Conservation (phyloP, 2,888 invertebrate genomes). For the Prosopocoilus inquinatus region DNA sequence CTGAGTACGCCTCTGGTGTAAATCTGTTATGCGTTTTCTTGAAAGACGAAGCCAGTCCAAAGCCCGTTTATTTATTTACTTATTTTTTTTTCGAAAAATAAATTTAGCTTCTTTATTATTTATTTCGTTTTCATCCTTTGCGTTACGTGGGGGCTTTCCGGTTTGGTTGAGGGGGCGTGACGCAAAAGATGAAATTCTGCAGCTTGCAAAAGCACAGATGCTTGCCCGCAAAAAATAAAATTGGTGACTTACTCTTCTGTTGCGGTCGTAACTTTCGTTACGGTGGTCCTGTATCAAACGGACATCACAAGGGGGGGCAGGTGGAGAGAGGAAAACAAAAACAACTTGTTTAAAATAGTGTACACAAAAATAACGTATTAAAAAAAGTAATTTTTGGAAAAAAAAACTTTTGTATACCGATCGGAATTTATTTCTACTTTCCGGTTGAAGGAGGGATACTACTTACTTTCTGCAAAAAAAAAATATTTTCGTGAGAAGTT, state of each 20-base stretch:
- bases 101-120: background rate
- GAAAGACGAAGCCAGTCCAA: slow-evolving; percentile 18
- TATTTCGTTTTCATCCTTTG: background rate
- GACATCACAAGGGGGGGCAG: slow-evolving; percentile 36
- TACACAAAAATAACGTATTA: slow-evolving; percentile 26
- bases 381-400: background rate
- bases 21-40: too few species aligned
- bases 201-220: slow-evolving; percentile 16
- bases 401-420: background rate
- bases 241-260: slow-evolving; percentile 43
- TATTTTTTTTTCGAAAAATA: too few species aligned
- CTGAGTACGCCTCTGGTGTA: too few species aligned
- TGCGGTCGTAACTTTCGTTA: slow-evolving; percentile 37
- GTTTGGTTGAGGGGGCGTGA: background rate
- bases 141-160: background rate
- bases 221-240: slow-evolving; percentile 4
- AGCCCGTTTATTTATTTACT: slow-evolving; percentile 12
- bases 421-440: background rate
- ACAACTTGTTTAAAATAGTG: slow-evolving; percentile 40
- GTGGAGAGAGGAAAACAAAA: slow-evolving; percentile 40
- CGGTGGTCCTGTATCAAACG: slow-evolving; percentile 40
- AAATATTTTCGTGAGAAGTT: slow-evolving; percentile 24
- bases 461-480: slow-evolving; percentile 58
- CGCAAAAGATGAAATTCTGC: slow-evolving; percentile 8
- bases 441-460: slow-evolving; percentile 21